Conservation (phyloP, 2,888 invertebrate species). For the Euzophera pinguis region DNA sequence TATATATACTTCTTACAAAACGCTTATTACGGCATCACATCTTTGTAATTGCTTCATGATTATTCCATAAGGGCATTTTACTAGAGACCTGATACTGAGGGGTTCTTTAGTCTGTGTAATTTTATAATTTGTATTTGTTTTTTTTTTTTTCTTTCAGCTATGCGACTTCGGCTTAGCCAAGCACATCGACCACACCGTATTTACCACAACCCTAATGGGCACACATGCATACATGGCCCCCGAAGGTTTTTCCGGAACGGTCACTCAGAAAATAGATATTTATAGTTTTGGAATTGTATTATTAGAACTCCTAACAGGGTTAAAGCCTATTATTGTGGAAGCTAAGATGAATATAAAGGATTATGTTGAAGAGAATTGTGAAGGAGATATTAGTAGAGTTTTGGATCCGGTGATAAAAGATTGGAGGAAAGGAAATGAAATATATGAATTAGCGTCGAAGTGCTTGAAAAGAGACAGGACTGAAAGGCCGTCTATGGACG, state of each 20-base stretch:
- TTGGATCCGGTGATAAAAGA: conserved; percentile 77
- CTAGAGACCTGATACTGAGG: too few species aligned
- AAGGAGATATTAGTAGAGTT: conserved; percentile 71
- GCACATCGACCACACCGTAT: conserved; percentile 66
- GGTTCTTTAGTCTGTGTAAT: too few species aligned
- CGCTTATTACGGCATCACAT: too few species aligned
- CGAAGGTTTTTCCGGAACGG: conserved; percentile 84
- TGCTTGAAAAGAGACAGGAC: conserved; percentile 80
- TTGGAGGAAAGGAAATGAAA: conserved; percentile 72
- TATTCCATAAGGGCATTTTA: too few species aligned
- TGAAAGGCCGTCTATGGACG: conserved; percentile 79
- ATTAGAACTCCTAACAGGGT: conserved; percentile 85
- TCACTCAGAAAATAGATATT: conserved; percentile 87
- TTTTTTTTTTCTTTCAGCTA: conserved; percentile 81
- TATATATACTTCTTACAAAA: too few species aligned
- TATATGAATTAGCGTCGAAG: conserved; percentile 75
- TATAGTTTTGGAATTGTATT: conserved; percentile 89
- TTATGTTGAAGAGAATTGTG: conserved; percentile 76
- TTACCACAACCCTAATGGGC: conserved; percentile 80
- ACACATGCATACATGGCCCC: conserved; percentile 89
- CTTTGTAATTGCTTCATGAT: too few species aligned
- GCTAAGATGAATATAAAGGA: conserved; percentile 60
- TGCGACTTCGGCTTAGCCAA: conserved; percentile 89
- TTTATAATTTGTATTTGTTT: too few species aligned
- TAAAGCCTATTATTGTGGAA: conserved; percentile 77